A percentile compares a stretch with the other conserved stretches of the same genome.
Conservation (phyloP, 2,797 vertebrate genomes). For the Catostomus latipinnis region DNA sequence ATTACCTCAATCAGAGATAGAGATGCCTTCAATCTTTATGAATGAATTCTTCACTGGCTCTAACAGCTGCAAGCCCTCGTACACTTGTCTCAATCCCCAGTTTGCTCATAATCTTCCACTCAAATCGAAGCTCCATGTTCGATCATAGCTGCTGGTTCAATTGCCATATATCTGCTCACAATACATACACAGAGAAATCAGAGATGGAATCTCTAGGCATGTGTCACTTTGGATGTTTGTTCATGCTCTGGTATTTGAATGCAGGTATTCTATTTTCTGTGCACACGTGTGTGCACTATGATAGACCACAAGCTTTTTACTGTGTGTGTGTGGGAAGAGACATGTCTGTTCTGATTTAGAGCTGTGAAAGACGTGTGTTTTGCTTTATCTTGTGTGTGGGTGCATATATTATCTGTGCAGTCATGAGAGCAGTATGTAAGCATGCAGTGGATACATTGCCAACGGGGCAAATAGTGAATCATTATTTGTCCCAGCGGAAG, state of each 20-base stretch:
- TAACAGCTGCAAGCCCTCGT: neutral
- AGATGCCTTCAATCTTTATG: slow-evolving; percentile 42
- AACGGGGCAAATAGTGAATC: slow-evolving; percentile 24
- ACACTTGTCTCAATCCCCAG: slow-evolving; percentile 4
- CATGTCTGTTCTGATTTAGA: slow-evolving; percentile 14
- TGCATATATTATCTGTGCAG: slow-evolving; percentile 19
- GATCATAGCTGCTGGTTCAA: slow-evolving; percentile 24
- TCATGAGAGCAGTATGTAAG: neutral
- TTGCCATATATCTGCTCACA: neutral
- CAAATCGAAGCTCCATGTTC: slow-evolving; percentile 12
- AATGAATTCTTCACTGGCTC: slow-evolving; percentile 2
- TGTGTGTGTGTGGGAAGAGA: neutral
- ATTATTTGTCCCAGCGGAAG: slow-evolving; percentile 45
- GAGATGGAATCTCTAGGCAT: slow-evolving; percentile 29
- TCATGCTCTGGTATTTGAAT: neutral
- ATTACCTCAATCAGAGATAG: slow-evolving; percentile 24
- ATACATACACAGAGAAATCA: slow-evolving; percentile 24
- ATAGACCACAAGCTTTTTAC: neutral
- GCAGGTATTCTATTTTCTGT: slow-evolving; percentile 33
- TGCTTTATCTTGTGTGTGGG: slow-evolving; percentile 30
- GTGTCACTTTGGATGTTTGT: neutral
- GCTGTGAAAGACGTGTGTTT: slow-evolving; percentile 30
- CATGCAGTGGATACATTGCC: slow-evolving; percentile 4
- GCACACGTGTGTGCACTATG: neutral
- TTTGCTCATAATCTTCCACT: slow-evolving; percentile 15